These are phyloP conservation scores for Danaus chrysippus DNA, from an alignment of 2,888 invertebrate genomes.

Conservation along the genomic window DNA sequence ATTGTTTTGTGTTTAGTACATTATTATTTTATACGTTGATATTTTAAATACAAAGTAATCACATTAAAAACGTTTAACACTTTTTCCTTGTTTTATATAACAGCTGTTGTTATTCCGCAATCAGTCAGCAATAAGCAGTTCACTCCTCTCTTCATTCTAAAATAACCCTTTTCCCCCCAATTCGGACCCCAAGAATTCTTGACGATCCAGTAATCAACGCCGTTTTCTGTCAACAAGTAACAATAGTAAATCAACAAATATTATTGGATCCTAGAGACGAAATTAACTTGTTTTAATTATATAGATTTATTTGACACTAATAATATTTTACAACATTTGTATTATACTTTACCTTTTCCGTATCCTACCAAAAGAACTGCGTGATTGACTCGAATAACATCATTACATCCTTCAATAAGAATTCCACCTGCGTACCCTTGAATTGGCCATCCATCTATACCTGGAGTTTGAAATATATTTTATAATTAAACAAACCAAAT, in stretches of 20 bases:
- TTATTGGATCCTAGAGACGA: neutral
- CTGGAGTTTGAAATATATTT: neutral
- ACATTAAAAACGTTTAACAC: too few species aligned
- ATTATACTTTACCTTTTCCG: slow-evolving; percentile 16
- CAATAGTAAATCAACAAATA: neutral
- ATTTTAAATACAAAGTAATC: too few species aligned
- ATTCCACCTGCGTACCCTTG: neutral
- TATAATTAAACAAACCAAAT: too few species aligned
- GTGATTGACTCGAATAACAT: neutral
- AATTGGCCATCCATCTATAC: neutral
- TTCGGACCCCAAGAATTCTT: slow-evolving; percentile 84
- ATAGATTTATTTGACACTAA: neutral
- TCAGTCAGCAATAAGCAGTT: slow-evolving; percentile 45
- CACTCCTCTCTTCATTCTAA: slow-evolving; percentile 90
- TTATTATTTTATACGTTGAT: too few species aligned
- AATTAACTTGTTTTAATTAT: neutral
- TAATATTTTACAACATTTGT: too few species aligned
- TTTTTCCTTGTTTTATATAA: slow-evolving; percentile 11
- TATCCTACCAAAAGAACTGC: slow-evolving; percentile 16
- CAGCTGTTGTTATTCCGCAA: neutral
- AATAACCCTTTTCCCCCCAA: slow-evolving; percentile 88
- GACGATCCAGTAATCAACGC: slow-evolving; percentile 35
- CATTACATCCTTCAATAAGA: neutral
- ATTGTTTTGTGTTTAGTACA: too few species aligned
- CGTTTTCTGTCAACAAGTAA: slow-evolving; percentile 53